Evolutionary conservation across 2,113 vertebrate species (phyloP).

Genomic region (Laticauda colubrina): DNA sequence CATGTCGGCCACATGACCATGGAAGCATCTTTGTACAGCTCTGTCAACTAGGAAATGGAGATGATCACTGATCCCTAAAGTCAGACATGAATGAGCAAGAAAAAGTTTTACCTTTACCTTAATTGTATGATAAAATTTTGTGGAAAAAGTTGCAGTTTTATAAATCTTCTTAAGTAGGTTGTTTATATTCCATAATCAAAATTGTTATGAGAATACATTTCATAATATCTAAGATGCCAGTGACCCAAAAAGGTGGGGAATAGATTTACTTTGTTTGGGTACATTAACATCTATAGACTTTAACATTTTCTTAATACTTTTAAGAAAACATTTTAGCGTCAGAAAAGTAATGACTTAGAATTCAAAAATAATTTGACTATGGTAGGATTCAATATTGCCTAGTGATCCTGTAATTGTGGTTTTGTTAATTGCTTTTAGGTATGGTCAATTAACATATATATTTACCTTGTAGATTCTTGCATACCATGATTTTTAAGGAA

Average conservation of each 20-base stretch:
- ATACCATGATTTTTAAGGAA: constrained; percentile 32
- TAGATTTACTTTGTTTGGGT: neutral
- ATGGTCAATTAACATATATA: neutral
- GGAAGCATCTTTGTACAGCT: neutral
- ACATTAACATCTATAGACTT: neutral
- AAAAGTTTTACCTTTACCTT: neutral
- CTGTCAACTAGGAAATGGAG: neutral
- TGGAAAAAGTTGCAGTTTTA: neutral
- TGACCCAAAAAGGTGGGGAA: neutral
- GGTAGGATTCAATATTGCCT: neutral
- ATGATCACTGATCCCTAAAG: neutral
- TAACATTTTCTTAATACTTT: neutral
- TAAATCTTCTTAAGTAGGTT: neutral
- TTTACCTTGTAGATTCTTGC: neutral
- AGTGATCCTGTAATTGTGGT: neutral
- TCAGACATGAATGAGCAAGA: neutral
- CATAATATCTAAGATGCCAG: neutral
- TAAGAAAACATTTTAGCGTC: neutral
- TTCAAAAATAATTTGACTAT: neutral
- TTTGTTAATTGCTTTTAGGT: neutral
- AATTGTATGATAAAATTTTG: neutral
- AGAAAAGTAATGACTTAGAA: neutral
- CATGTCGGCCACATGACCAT: neutral
- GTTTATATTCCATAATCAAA: neutral
- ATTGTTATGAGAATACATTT: neutral